Percentiles rank a stretch among this genome's conserved stretches.
Evolutionary conservation across 2,888 invertebrate species (phyloP).

Genomic region (Drosophila nr. medialis): DNA sequence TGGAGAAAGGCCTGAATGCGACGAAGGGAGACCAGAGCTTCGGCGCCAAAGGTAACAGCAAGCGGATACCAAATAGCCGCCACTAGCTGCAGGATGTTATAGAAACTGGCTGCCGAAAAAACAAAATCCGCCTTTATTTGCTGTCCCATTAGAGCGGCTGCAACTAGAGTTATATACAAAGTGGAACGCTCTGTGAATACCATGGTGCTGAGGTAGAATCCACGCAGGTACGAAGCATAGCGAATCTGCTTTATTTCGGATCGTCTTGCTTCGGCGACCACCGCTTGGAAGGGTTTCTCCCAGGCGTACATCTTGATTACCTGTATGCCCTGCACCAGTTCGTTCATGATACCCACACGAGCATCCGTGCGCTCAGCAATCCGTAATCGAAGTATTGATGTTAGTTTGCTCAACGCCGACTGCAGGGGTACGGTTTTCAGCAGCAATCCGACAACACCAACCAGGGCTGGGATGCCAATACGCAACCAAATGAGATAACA

Average conservation of each 20-base stretch:
- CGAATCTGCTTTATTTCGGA: constrained; percentile 88
- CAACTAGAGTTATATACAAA: constrained; percentile 91
- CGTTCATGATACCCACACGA: constrained; percentile 96
- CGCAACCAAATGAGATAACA: constrained; percentile 91
- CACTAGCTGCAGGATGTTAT: constrained; percentile 88
- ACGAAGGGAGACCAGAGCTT: constrained; percentile 86
- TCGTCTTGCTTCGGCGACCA: constrained; percentile 91
- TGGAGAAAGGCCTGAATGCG: constrained; percentile 87
- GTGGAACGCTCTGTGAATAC: constrained; percentile 95
- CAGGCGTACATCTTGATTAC: constrained; percentile 99
- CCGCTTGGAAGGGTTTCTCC: constrained; percentile 94
- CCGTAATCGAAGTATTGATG: constrained; percentile 87
- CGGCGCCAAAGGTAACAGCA: constrained; percentile 87
- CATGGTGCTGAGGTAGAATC: constrained; percentile 88
- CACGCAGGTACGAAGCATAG: constrained; percentile 88
- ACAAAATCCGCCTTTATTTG: constrained; percentile 88
- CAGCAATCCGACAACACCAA: constrained; percentile 92
- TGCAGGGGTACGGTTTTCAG: constrained; percentile 93
- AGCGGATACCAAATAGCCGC: constrained; percentile 87
- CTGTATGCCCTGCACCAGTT: constrained; percentile 96
- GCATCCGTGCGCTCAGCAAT: constrained; percentile 95
- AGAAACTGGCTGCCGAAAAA: constrained; percentile 91
- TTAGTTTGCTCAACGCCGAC: constrained; percentile 85
- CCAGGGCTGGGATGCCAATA: constrained; percentile 90
- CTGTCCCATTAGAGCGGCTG: constrained; percentile 90